A percentile compares a stretch with the other conserved stretches of the same genome.
Evolutionary conservation across 1,140 invertebrate species (phyloP).

Genomic region (Penaeus indicus): DNA sequence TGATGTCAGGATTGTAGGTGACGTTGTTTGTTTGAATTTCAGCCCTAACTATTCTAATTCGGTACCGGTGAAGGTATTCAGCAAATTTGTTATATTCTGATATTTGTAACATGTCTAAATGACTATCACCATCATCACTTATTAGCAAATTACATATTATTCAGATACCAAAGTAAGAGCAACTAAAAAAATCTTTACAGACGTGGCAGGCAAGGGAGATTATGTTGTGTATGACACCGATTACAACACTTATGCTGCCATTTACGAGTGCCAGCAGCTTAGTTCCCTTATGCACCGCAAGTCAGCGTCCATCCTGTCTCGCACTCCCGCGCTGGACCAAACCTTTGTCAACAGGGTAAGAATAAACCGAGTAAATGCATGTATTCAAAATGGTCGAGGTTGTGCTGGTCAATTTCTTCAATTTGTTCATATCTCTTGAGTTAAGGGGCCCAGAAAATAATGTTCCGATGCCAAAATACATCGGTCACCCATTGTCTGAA

Average conservation of each 20-base stretch:
- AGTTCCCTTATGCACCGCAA: constrained; percentile 78
- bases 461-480: too few species aligned
- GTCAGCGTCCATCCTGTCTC: constrained; percentile 83
- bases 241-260: constrained; percentile 80
- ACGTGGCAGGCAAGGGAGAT: constrained; percentile 80
- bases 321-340: constrained; percentile 79
- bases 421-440: neutral
- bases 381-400: neutral
- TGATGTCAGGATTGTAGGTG: neutral
- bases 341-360: constrained; percentile 78
- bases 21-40: too few species aligned
- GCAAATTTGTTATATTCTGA: too few species aligned
- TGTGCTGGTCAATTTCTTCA: neutral
- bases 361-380: neutral
- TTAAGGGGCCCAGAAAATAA: too few species aligned
- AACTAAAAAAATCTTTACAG: constrained; percentile 70
- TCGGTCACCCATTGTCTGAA: too few species aligned
- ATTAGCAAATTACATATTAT: too few species aligned
- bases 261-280: constrained; percentile 85
- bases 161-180: too few species aligned
- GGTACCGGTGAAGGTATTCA: too few species aligned
- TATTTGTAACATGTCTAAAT: too few species aligned
- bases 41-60: too few species aligned
- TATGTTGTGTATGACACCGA: constrained; percentile 83
- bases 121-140: too few species aligned